A percentile compares a stretch with the other conserved stretches of the same genome.
phyloP scores from a whole-genome alignment of 2,797 vertebrate genomes.

The Protonibea diacanthus region DNA sequence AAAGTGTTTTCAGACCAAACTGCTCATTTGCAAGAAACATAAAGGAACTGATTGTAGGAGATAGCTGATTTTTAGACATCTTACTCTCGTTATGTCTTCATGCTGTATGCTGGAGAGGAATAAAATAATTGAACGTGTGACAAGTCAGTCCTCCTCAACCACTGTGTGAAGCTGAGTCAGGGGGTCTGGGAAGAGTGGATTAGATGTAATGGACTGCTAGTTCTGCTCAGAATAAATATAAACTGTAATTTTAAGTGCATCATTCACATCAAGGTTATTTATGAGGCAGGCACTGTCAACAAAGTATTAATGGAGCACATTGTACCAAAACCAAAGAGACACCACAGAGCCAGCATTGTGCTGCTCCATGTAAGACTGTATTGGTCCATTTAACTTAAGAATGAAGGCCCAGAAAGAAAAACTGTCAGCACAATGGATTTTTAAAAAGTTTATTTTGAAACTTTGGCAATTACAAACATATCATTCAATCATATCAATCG shows the following conservation, averaged over 20 bases:
- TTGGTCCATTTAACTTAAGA: constrained; percentile 43
- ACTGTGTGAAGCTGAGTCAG: constrained; percentile 9
- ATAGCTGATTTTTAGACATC: constrained; percentile 29
- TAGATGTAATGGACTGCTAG: constrained; percentile 14
- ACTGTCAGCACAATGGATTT: constrained; percentile 25
- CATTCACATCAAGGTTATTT: constrained; percentile 24
- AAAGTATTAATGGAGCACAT: constrained; percentile 45
- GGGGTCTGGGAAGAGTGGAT: constrained; percentile 7
- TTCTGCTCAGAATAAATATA: constrained; percentile 24
- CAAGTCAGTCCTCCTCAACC: constrained; percentile 10
- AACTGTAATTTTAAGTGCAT: constrained; percentile 6
- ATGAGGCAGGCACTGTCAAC: constrained; percentile 45
- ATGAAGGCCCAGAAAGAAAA: constrained; percentile 14
- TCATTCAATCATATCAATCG: neutral
- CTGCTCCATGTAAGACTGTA: constrained; percentile 30
- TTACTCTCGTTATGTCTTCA: constrained; percentile 26
- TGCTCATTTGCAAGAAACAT: constrained; percentile 44
- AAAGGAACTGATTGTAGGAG: constrained; percentile 14
- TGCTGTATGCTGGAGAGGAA: constrained; percentile 8
- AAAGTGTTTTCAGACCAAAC: constrained; percentile 37
- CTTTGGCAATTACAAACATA: constrained; percentile 16
- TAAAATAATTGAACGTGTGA: constrained; percentile 30
- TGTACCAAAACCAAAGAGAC: constrained; percentile 34
- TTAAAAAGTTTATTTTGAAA: constrained; percentile 3
- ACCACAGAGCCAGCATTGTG: constrained; percentile 13